Evolutionary conservation across 2,888 invertebrate species (phyloP).

Genomic region (Eretmocerus hayati): DNA sequence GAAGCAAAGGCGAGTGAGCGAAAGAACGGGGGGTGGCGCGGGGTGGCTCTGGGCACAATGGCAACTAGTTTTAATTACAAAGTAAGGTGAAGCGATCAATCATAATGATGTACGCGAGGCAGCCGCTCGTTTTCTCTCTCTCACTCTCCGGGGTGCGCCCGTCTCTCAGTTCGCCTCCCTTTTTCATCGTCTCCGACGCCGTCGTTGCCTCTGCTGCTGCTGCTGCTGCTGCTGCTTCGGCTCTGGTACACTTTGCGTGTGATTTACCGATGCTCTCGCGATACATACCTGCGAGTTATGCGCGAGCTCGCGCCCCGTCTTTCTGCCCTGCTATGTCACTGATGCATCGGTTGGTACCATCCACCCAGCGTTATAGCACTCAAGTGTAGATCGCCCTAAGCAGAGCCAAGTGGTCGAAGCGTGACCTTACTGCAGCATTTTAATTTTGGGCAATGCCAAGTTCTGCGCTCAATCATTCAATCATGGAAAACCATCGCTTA

Average conservation of each 20-base stretch:
- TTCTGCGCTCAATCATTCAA: too few species aligned
- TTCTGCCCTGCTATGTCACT: neutral
- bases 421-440: too few species aligned
- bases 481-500: too few species aligned
- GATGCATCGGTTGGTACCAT: too few species aligned
- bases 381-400: too few species aligned
- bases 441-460: too few species aligned
- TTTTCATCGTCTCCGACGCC: constrained; percentile 3
- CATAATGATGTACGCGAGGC: constrained; percentile 49
- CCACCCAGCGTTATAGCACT: constrained; percentile 1
- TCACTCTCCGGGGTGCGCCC: neutral
- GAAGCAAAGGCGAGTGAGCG: neutral
- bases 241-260: constrained; percentile 46
- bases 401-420: too few species aligned
- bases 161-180: too few species aligned
- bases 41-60: constrained; percentile 40
- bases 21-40: constrained; percentile 4
- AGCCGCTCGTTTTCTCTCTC: constrained; percentile 22
- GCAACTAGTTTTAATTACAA: constrained; percentile 50
- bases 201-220: too few species aligned
- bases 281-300: constrained; percentile 46
- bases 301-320: constrained; percentile 8
- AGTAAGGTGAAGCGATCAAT: constrained; percentile 49
- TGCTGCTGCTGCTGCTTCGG: constrained; percentile 33
- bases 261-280: constrained; percentile 44